These are phyloP conservation scores for Chrysomela aeneicollis DNA, from an alignment of 2,888 invertebrate genomes.

Conservation along the genomic window DNA sequence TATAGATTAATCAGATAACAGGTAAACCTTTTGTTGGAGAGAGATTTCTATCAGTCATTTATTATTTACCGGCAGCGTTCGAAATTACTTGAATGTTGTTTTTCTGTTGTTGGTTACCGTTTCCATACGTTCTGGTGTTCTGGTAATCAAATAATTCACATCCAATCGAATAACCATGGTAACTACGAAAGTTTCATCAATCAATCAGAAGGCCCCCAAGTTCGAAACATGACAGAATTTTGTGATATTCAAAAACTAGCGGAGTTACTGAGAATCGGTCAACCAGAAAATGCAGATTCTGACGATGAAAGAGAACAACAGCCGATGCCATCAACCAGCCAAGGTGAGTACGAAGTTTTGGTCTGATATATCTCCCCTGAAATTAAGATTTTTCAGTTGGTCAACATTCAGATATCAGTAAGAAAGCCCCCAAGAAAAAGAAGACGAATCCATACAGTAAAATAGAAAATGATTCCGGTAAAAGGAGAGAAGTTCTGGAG, in stretches of 20 bases:
- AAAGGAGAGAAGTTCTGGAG: conserved; percentile 60
- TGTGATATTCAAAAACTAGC: conserved; percentile 55
- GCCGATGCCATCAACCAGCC: conserved; percentile 23
- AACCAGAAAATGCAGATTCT: conserved; percentile 50
- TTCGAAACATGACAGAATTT: conserved; percentile 47
- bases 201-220: conserved; percentile 5
- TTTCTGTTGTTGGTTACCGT: too few relatives aligned
- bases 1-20: too few relatives aligned
- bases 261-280: conserved; percentile 53
- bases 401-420: neutral
- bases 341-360: conserved; percentile 19
- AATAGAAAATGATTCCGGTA: conserved; percentile 43
- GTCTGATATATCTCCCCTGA: neutral
- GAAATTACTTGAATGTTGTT: too few relatives aligned
- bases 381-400: neutral
- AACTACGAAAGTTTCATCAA: conserved; percentile 11
- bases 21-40: too few relatives aligned
- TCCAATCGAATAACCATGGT: neutral
- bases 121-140: too few relatives aligned
- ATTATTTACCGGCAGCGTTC: too few relatives aligned
- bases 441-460: conserved; percentile 57
- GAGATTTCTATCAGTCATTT: too few relatives aligned
- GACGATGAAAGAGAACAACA: conserved; percentile 51
- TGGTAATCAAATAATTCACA: too few relatives aligned
- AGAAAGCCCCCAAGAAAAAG: conserved; percentile 48